Conservation (phyloP, 2,888 invertebrate species). For the Aphidius colemani region DNA sequence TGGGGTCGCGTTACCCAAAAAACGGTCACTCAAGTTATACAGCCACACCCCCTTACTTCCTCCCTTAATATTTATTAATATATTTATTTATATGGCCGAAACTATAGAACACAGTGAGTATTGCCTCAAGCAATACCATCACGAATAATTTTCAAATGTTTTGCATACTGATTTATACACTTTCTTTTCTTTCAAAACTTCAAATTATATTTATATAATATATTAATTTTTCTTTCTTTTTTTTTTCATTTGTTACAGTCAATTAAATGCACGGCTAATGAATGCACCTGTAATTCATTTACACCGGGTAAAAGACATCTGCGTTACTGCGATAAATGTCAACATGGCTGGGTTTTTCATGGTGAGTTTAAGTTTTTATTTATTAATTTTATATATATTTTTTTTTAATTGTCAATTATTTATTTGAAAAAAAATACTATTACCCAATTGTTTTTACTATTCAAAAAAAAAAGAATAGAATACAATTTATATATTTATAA, state of each 20-base stretch:
- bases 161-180: neutral
- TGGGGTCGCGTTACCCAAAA: conserved; percentile 51
- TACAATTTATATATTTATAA: too few relatives aligned
- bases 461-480: too few relatives aligned
- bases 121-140: conserved; percentile 26
- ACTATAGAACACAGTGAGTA: too few relatives aligned
- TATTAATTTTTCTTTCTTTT: neutral
- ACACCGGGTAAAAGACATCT: conserved; percentile 70
- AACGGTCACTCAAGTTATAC: conserved; percentile 53
- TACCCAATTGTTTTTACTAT: too few relatives aligned
- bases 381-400: neutral
- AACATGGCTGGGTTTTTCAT: conserved; percentile 77
- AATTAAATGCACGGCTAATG: conserved; percentile 70
- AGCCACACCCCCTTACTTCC: conserved; percentile 42
- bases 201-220: conserved; percentile 7
- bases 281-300: conserved; percentile 73
- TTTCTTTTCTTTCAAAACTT: conserved; percentile 36
- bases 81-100: too few relatives aligned
- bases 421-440: neutral
- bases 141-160: conserved; percentile 36
- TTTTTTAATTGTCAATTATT: neutral
- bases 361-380: conserved; percentile 63
- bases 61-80: too few relatives aligned
- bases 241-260: conserved; percentile 60
- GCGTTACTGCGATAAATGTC: conserved; percentile 72